Evolutionary conservation across 2,113 vertebrate genomes (phyloP).

Genomic region (Setophaga petechia): DNA sequence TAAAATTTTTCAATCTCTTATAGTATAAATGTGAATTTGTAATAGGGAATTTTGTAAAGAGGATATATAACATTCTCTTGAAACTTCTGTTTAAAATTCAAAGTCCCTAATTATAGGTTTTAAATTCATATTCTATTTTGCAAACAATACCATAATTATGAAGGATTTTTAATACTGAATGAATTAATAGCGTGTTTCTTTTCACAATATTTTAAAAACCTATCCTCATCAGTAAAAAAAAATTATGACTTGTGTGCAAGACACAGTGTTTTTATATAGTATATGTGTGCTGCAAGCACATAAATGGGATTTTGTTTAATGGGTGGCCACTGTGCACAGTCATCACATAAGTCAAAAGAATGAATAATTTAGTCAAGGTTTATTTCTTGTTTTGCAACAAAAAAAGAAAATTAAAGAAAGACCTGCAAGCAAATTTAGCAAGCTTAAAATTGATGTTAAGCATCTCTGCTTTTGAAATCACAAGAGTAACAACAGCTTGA

Average conservation of each 20-base stretch:
- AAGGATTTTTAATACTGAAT: not conserved
- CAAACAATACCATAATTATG: not conserved
- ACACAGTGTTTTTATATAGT: not conserved
- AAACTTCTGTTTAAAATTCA: not conserved
- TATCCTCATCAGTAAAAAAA: not conserved
- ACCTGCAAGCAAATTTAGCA: not conserved
- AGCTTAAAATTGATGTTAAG: not conserved
- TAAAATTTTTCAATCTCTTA: not conserved
- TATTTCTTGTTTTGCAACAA: not conserved
- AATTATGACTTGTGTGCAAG: accelerated
- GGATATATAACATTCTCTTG: not conserved
- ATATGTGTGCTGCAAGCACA: accelerated
- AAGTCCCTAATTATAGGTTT: not conserved
- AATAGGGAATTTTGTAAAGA: not conserved
- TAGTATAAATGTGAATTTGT: not conserved
- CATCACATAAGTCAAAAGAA: not conserved
- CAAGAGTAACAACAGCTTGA: not conserved
- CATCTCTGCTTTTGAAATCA: not conserved
- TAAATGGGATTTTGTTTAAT: not conserved
- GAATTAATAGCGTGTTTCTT: not conserved
- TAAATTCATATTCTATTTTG: not conserved
- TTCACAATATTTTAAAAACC: not conserved
- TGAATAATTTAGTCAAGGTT: not conserved
- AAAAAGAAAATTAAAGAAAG: not conserved
- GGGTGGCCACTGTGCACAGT: not conserved